These are phyloP conservation scores for Papilio polyxenes DNA, from an alignment of 1,140 invertebrate species.

Conservation along the genomic window DNA sequence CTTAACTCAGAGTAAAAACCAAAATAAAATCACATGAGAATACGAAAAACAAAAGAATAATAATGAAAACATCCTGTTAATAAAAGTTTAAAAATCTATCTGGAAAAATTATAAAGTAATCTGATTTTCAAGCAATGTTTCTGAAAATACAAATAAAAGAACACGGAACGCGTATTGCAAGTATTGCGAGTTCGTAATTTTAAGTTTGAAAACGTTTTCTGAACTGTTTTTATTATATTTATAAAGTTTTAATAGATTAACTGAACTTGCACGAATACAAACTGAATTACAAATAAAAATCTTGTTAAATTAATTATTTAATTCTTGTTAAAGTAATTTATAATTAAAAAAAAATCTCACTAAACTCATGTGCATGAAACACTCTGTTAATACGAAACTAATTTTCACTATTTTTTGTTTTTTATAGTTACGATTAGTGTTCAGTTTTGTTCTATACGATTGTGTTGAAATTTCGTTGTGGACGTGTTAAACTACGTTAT, in stretches of 20 bases:
- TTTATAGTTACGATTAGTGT: no score
- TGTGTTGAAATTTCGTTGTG: neutral
- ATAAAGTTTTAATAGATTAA: constrained; percentile 15
- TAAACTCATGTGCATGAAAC: no score
- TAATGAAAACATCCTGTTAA: neutral
- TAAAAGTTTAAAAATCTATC: neutral
- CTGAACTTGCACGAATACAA: neutral
- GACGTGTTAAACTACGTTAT: neutral
- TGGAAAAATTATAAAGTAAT: neutral
- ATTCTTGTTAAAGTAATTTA: neutral
- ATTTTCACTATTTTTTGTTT: no score
- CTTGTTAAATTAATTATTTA: no score
- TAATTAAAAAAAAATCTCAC: neutral
- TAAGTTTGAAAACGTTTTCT: neutral
- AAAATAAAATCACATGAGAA: neutral
- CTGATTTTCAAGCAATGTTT: neutral
- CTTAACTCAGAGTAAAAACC: neutral
- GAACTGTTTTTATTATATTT: constrained; percentile 12
- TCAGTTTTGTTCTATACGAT: neutral
- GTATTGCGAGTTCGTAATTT: neutral
- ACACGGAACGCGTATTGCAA: neutral
- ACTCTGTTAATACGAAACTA: no score
- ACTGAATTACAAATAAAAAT: neutral
- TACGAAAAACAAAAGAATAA: neutral
- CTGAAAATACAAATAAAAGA: neutral